Evolutionary conservation across 2,797 vertebrate genomes (phyloP).

Genomic region (Limosa lapponica): DNA sequence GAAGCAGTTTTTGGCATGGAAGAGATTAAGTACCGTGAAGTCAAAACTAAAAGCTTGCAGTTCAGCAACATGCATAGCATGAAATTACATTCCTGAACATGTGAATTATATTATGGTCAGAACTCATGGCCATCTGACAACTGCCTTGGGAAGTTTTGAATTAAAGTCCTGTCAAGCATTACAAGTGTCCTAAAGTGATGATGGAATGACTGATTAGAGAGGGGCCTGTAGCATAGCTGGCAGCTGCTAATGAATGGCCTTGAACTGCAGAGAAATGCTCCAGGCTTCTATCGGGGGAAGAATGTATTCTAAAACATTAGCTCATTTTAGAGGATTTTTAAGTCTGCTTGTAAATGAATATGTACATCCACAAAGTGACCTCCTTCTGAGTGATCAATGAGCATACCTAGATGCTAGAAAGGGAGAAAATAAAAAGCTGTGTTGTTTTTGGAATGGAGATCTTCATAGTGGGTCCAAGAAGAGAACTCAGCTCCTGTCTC

Average conservation of each 20-base stretch:
- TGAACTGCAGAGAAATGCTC: background rate
- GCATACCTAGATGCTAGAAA: background rate
- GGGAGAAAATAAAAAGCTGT: background rate
- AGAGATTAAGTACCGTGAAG: background rate
- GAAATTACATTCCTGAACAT: constrained; percentile 19
- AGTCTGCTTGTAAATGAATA: background rate
- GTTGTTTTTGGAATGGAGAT: background rate
- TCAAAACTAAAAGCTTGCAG: background rate
- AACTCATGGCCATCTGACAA: constrained; percentile 6
- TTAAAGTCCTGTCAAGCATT: background rate
- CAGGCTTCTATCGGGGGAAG: background rate
- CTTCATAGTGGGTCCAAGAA: background rate
- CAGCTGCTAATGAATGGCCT: constrained; percentile 1
- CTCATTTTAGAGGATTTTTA: background rate
- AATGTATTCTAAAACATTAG: background rate
- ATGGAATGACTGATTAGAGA: constrained; percentile 34
- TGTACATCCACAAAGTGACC: background rate
- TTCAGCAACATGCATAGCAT: background rate
- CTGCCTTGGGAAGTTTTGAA: constrained; percentile 41
- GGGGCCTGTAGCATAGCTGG: background rate
- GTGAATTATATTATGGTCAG: background rate
- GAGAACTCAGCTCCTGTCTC: background rate
- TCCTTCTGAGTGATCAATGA: background rate
- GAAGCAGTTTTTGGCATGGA: constrained; percentile 12
- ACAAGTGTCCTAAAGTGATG: background rate